Evolutionary conservation across 53 echinoderm and acorn worm species (phyloP).

Genomic region (Echinometra lucunter): DNA sequence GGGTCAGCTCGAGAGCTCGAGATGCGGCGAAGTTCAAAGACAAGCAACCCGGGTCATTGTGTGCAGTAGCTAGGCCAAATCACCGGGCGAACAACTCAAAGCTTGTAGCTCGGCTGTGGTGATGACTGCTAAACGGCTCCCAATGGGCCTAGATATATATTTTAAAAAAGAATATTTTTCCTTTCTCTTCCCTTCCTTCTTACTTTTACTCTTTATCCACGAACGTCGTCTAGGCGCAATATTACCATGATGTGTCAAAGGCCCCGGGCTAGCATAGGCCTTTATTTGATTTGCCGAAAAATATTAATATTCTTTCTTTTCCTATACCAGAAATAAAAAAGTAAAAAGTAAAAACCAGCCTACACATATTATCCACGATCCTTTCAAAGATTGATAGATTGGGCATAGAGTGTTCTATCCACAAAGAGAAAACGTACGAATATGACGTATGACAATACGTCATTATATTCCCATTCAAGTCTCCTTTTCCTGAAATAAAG

Average conservation of each 20-base stretch:
- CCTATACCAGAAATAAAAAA: no score
- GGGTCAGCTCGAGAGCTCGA: background rate
- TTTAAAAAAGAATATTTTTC: background rate
- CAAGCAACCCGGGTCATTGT: background rate
- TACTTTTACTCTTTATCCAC: background rate
- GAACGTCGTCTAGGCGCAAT: background rate
- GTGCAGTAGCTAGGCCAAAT: conserved; percentile 23
- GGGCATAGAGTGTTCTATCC: no score
- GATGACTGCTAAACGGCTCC: conserved; percentile 54
- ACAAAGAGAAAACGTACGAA: no score
- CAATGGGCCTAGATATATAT: background rate
- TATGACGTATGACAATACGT: background rate
- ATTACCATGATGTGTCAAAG: background rate
- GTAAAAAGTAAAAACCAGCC: no score
- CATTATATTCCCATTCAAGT: background rate
- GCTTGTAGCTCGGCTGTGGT: background rate
- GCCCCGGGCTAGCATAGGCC: conserved; percentile 18
- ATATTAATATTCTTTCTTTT: background rate
- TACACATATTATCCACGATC: background rate
- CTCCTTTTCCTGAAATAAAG: background rate
- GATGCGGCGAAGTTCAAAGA: conserved; percentile 56
- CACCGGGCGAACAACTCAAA: conserved; percentile 40
- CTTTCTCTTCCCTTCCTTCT: background rate
- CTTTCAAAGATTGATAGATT: no score
- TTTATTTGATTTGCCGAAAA: background rate